A percentile compares a stretch with the other conserved stretches of the same genome.
phyloP scores from a whole-genome alignment of 2,113 vertebrate species.

The Morone saxatilis region DNA sequence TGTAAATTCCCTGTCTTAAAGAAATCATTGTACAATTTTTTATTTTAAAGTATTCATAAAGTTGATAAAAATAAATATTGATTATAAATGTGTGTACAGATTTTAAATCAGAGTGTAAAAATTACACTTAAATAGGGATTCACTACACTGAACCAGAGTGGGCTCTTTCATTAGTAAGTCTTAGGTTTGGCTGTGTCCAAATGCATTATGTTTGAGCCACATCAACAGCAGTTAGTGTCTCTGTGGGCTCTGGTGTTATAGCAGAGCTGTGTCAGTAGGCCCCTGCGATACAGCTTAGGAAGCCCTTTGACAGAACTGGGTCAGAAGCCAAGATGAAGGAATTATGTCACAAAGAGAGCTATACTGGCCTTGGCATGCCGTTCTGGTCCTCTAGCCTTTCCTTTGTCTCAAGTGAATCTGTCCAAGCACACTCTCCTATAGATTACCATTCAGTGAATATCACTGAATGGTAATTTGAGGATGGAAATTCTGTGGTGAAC shows the following conservation, averaged over 20 bases:
- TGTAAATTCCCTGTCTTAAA: background rate
- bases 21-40: background rate
- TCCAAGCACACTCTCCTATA: constrained; percentile 30
- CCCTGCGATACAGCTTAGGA: constrained; percentile 52
- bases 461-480: constrained; percentile 33
- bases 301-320: constrained; percentile 74
- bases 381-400: constrained; percentile 22
- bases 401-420: constrained; percentile 33
- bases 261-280: constrained; percentile 66
- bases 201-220: constrained; percentile 42
- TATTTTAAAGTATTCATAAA: background rate
- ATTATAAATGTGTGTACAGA: background rate
- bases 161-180: constrained; percentile 4
- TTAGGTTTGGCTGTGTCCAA: constrained; percentile 21
- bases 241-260: constrained; percentile 44
- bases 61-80: background rate
- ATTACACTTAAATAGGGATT: background rate
- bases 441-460: constrained; percentile 6
- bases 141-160: constrained; percentile 3
- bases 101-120: background rate
- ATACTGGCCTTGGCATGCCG: constrained; percentile 31
- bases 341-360: constrained; percentile 66
- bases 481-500: constrained; percentile 34
- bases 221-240: constrained; percentile 47
- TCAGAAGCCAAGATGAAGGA: constrained; percentile 72